Conservation (phyloP, 35 echinoderm and acorn worm genomes). For the Lytechinus variegatus region DNA sequence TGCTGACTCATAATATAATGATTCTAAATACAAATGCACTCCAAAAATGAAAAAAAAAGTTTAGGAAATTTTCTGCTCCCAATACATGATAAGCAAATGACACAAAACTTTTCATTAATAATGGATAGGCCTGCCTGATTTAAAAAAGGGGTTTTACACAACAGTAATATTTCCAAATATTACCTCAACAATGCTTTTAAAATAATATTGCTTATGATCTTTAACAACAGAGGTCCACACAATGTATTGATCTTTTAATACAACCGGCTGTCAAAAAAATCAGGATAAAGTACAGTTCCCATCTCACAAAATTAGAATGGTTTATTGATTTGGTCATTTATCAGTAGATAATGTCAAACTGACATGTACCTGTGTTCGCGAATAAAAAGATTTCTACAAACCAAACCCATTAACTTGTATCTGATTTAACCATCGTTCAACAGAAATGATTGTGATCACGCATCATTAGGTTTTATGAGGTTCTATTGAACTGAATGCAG, state of each 20-base stretch:
- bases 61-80: too few species aligned
- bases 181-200: too few species aligned
- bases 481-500: neutral
- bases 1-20: too few species aligned
- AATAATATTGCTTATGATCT: too few species aligned
- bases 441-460: neutral
- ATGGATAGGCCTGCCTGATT: too few species aligned
- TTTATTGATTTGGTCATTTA: neutral
- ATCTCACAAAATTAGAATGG: neutral
- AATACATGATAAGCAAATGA: too few species aligned
- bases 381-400: neutral
- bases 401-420: neutral
- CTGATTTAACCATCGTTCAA: neutral
- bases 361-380: neutral
- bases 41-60: too few species aligned
- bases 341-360: neutral
- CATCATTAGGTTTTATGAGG: conserved; percentile 18
- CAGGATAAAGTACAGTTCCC: neutral
- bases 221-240: too few species aligned
- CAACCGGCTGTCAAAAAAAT: neutral
- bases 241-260: neutral
- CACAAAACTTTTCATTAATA: too few species aligned
- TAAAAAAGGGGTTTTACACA: too few species aligned
- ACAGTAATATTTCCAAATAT: too few species aligned
- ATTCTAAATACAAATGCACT: too few species aligned